These are phyloP conservation scores for Halotydeus destructor DNA, from an alignment of 1,140 invertebrate genomes.

Conservation along the genomic window DNA sequence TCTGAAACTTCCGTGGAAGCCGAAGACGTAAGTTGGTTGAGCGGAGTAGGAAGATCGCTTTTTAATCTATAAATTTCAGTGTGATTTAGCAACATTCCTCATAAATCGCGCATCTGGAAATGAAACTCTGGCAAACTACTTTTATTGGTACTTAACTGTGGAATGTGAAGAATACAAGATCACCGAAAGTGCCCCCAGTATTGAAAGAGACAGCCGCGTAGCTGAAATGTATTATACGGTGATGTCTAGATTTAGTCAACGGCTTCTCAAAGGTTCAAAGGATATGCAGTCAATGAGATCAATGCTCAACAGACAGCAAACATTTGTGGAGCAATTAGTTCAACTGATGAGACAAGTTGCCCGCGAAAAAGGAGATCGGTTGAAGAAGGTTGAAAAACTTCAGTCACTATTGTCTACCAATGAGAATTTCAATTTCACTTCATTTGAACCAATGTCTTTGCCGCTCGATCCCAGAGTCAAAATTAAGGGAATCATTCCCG, in stretches of 20 bases:
- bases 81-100: constrained; percentile 71
- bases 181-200: not conserved
- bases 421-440: constrained; percentile 62
- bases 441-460: constrained; percentile 53
- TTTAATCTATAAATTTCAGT: no score
- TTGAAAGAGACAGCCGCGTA: constrained; percentile 12
- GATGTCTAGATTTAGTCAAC: constrained; percentile 53
- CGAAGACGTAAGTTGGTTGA: no score
- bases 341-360: constrained; percentile 73
- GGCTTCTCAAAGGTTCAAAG: constrained; percentile 34
- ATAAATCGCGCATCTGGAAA: constrained; percentile 73
- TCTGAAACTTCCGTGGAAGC: no score
- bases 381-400: constrained; percentile 65
- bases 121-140: constrained; percentile 73
- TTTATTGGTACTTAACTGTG: constrained; percentile 87
- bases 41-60: no score
- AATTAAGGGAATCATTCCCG: constrained; percentile 70
- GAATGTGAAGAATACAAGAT: constrained; percentile 47
- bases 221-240: constrained; percentile 71
- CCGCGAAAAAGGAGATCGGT: constrained; percentile 69
- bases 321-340: constrained; percentile 75
- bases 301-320: constrained; percentile 55
- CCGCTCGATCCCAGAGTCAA: constrained; percentile 76
- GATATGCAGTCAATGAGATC: constrained; percentile 44
- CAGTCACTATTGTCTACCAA: constrained; percentile 57